phyloP scores from a whole-genome alignment of 2,113 vertebrate genomes.

The Brienomyrus brachyistius region DNA sequence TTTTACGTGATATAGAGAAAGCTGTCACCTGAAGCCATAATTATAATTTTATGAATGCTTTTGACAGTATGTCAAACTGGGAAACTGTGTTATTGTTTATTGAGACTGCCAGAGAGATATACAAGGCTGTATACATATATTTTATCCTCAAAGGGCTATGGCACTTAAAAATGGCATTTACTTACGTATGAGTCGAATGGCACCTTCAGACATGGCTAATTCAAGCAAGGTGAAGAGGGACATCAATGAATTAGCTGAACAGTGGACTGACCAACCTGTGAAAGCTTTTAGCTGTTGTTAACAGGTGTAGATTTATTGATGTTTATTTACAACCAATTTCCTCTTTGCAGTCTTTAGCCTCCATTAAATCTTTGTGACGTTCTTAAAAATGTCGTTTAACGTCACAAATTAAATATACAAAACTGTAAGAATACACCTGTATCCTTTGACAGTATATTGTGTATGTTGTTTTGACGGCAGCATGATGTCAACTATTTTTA shows the following conservation, averaged over 20 bases:
- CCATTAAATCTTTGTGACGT: neutral
- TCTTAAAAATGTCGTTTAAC: neutral
- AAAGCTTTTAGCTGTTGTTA: neutral
- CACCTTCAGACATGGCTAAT: neutral
- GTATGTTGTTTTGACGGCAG: neutral
- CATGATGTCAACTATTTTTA: neutral
- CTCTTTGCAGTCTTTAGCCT: neutral
- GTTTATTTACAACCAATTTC: neutral
- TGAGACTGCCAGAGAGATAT: neutral
- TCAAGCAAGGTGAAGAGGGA: neutral
- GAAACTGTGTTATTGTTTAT: neutral
- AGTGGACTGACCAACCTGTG: neutral
- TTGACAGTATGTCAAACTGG: neutral
- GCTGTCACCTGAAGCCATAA: neutral
- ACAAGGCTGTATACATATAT: neutral
- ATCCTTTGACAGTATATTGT: neutral
- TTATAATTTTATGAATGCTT: neutral
- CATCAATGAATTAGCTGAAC: neutral
- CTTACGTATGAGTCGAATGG: neutral
- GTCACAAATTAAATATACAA: neutral
- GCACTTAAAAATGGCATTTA: neutral
- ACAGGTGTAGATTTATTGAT: neutral
- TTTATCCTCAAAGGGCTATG: neutral
- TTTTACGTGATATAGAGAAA: neutral
- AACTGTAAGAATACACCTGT: neutral